Base-by-base conservation (phyloP, 1,140 invertebrate species). In the Drosophila tropicalis region DNA sequence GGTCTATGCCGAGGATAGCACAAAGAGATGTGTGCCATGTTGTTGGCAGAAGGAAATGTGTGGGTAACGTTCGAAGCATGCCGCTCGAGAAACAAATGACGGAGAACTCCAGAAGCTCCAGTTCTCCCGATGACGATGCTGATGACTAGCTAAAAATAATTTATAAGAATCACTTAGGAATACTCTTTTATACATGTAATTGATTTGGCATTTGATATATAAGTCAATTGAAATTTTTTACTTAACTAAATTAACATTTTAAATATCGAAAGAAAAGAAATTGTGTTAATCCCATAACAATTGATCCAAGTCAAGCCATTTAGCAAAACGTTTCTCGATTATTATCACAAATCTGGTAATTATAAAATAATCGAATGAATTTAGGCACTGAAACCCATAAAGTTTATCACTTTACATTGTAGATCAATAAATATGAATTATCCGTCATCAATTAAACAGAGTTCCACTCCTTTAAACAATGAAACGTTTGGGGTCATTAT, bases 1-100 rank as follows among this genome's bases (percentile, higher is more conserved):
- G 76, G 84, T 81, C 80, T 87, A 84, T 69, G 60, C 70, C 51
- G 56, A n/a, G 62, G 65, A 63, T 61, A 60, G 63, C 40, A 79
- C 57, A 62, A 78, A 76, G 70, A 67, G 62, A 44, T 70, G 55
- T 68, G 7, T 3, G 54, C 3, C 12, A 34, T 54, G 56, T 25
- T 29, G 56, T 60, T 58, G 68, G 67, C 65, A 60, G 72, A 72
- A 58, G 44, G 47, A 69, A 63, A 62, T 22, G 39, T 40, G 58
- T 75, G 57, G 34, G 39, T 25, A 60, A 60, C 72, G 76, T 63
- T 76, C 64, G 72, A 76, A 76, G 72, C 72, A 25, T 54, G 10
- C 12, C 19, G 47, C 64, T 72, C 72, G 58, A 76, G 72, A 54
- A 76, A 29, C 34, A 61, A 72, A 67, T 56, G 72, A 73, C 72